Evolutionary conservation across 2,888 invertebrate genomes (phyloP), one percentile per base, ranked within the genome.

Genomic region (Brachyopa scutellaris): DNA sequence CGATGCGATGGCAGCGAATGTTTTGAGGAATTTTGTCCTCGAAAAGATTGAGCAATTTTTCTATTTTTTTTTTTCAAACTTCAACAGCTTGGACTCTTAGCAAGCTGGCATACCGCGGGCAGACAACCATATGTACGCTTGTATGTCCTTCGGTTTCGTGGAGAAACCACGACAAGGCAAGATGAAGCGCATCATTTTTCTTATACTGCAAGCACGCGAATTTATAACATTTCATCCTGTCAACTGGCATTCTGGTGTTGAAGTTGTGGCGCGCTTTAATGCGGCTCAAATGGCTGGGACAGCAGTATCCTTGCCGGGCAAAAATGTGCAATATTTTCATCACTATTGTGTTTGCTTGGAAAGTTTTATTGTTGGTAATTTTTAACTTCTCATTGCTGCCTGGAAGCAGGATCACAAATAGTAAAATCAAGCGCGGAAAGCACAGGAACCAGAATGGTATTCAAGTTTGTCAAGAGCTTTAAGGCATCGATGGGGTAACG

Each of bases 121-220:
- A 45, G 36, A 53, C 79, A 79, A 67, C 66, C 51, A 64, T 61
- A 67, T 55, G 23, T 73, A 73, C 42, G 67, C 55, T 74, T 55
- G 31, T 47, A 61, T 74, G 67, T 67, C 67, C 40, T 31, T 67
- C 29, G 55, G 42, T 36, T 66, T 19, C 17, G 38, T 11, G 29
- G 2, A 21, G 29, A 21, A 29, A 40, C 61, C 33, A 33, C 17
- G 36, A 29, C 31, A 38, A 38, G 45, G 31, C 51, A 69, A 73
- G 53, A 67, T 67, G 66, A 31, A 57, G 61, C 31, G 33, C 67
- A 62, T 74, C 53, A 55, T 38, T 47, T 74, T 62, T 55, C 66
- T 53, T 8, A 33, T 55, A 31, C 33, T 72, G 21, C 26, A 31
- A 51, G 64, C 38, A 29, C 9, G 36, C 53, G 53, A 8, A 42